A percentile compares a stretch with the other conserved stretches of the same genome.
Conservation (phyloP, 2,888 invertebrate species). For the Drosophila lutescens region DNA sequence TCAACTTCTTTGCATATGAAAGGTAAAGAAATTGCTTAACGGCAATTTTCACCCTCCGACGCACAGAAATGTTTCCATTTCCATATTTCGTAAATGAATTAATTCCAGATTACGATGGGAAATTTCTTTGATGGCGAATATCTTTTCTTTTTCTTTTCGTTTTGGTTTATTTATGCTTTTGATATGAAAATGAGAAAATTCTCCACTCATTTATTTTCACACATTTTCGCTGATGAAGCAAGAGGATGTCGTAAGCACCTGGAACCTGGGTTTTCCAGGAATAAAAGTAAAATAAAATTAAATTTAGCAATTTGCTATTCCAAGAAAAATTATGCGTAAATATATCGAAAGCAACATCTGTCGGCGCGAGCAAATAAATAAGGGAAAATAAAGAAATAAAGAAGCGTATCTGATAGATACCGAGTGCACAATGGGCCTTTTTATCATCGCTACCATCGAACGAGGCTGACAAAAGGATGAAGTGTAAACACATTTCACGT, state of each 20-base stretch:
- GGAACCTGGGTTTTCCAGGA: slow-evolving; percentile 21
- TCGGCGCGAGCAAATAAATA: slow-evolving; percentile 48
- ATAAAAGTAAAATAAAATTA: slow-evolving; percentile 17
- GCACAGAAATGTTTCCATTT: slow-evolving; percentile 34
- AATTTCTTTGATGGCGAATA: slow-evolving; percentile 24
- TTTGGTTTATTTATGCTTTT: slow-evolving; percentile 23
- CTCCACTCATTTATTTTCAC: not conserved
- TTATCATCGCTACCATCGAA: slow-evolving; percentile 55
- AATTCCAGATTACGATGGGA: slow-evolving; percentile 48
- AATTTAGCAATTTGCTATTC: slow-evolving; percentile 57
- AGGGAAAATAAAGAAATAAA: slow-evolving; percentile 44
- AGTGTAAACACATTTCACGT: slow-evolving; percentile 70
- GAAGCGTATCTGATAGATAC: slow-evolving; percentile 58
- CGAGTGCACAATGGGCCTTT: slow-evolving; percentile 22
- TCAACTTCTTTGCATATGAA: slow-evolving; percentile 21
- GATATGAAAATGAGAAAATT: slow-evolving; percentile 54
- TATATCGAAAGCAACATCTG: slow-evolving; percentile 56
- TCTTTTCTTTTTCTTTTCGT: slow-evolving; percentile 2
- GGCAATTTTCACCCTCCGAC: slow-evolving; percentile 50
- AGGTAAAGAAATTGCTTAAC: slow-evolving; percentile 59
- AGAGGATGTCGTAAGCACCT: slow-evolving; percentile 39
- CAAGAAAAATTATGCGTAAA: slow-evolving; percentile 48
- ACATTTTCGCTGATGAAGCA: slow-evolving; percentile 49
- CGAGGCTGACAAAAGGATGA: slow-evolving; percentile 63
- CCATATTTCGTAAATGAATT: slow-evolving; percentile 61